phyloP scores from a whole-genome alignment of 2,797 vertebrate species.

The Macropus fuliginosus region DNA sequence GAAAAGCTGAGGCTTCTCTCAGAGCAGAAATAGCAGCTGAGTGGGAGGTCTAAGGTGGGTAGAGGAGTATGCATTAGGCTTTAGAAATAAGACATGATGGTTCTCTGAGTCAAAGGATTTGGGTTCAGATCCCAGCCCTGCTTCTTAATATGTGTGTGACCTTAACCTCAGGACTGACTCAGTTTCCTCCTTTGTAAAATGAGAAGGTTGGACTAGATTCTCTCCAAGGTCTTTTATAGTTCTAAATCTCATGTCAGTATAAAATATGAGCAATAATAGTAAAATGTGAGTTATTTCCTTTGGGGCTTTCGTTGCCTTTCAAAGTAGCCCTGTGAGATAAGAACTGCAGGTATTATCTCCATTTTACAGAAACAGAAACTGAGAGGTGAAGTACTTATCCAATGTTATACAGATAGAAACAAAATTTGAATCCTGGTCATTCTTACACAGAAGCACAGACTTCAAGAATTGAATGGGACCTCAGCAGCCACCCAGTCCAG shows the following conservation, averaged over 20 bases:
- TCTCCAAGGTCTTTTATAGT: background rate
- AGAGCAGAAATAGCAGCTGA: background rate
- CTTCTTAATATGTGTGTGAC: background rate
- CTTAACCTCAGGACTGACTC: background rate
- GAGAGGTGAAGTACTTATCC: background rate
- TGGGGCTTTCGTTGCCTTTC: background rate
- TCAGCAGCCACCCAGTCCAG: background rate
- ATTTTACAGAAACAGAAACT: background rate
- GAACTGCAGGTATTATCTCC: no score
- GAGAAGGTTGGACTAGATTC: background rate
- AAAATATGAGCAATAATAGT: background rate
- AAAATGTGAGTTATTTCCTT: background rate
- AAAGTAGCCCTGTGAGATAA: no score
- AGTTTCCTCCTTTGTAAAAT: background rate
- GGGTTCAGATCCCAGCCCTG: background rate
- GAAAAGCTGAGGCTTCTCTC: background rate
- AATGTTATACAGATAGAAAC: background rate
- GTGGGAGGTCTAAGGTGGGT: background rate
- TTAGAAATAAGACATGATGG: background rate
- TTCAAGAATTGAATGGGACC: background rate
- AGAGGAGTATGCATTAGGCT: background rate
- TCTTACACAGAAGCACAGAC: background rate
- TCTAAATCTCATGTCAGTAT: background rate
- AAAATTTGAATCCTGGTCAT: background rate
- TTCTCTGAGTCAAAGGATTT: background rate